Conservation (phyloP, 1,140 invertebrate genomes). For the Drosophila albomicans region DNA sequence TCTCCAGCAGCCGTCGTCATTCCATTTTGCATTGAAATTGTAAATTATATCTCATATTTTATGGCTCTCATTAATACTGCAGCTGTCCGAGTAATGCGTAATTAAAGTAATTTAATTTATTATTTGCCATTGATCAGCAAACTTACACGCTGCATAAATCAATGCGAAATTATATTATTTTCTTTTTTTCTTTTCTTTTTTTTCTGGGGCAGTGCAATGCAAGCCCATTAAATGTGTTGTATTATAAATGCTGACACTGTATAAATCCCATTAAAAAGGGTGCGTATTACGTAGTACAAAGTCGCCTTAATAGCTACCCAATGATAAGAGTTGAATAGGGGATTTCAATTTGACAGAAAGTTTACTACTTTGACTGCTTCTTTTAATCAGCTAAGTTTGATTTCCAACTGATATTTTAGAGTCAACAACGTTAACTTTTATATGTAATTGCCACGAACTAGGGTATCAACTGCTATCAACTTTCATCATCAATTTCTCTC, state of each 20-base stretch:
- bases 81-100: conserved; percentile 63
- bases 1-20: conserved; percentile 60
- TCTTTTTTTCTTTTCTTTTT: conserved; percentile 28
- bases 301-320: conserved; percentile 1
- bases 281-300: background rate
- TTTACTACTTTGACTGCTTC: background rate
- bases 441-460: conserved; percentile 8
- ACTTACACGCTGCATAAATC: conserved; percentile 69
- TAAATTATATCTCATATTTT: conserved; percentile 69
- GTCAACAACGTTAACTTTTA: conserved; percentile 20
- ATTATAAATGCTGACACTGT: conserved; percentile 68
- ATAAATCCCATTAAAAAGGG: background rate
- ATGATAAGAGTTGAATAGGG: background rate
- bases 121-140: conserved; percentile 81
- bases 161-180: conserved; percentile 59
- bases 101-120: conserved; percentile 82
- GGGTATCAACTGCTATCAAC: conserved; percentile 36
- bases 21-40: conserved; percentile 61
- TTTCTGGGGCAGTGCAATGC: too few species aligned
- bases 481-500: conserved; percentile 42
- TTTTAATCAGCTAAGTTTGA: background rate
- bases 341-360: background rate
- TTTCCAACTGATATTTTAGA: background rate
- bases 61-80: conserved; percentile 59
- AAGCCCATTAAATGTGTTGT: conserved; percentile 30